phyloP scores from a whole-genome alignment of 2,797 vertebrate species.

The Orientallactaga sibirica region DNA sequence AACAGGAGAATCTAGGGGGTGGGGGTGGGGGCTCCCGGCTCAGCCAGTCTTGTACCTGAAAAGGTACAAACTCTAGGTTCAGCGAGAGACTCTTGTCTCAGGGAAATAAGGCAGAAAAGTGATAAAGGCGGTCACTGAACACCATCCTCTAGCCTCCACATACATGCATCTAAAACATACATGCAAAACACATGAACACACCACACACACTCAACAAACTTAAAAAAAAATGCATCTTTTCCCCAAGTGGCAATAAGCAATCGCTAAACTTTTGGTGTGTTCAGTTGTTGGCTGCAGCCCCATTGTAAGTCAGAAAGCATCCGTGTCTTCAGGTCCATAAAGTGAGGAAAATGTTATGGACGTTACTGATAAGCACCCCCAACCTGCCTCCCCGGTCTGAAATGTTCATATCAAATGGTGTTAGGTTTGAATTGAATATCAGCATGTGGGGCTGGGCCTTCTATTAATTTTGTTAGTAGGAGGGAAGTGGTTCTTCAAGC shows the following conservation, averaged over 20 bases:
- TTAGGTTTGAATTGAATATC: neutral
- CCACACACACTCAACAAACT: too few relatives aligned
- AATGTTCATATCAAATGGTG: neutral
- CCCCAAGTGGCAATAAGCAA: neutral
- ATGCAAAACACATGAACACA: too few relatives aligned
- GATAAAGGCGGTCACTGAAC: too few relatives aligned
- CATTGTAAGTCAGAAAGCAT: neutral
- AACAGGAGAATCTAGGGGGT: too few relatives aligned
- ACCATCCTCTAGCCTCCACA: too few relatives aligned
- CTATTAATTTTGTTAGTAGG: neutral
- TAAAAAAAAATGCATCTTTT: neutral
- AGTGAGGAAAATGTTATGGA: slow-evolving; percentile 27
- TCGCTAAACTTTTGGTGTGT: neutral
- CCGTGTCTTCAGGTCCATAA: slow-evolving; percentile 1
- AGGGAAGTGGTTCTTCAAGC: neutral
- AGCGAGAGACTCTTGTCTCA: too few relatives aligned
- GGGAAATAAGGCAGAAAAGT: too few relatives aligned
- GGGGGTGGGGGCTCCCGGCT: too few relatives aligned
- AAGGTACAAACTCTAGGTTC: too few relatives aligned
- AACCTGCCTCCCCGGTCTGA: neutral
- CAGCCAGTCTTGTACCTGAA: too few relatives aligned
- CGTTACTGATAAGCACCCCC: neutral
- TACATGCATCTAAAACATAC: too few relatives aligned
- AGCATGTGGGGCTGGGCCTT: neutral
- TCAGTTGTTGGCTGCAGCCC: neutral